Percentiles rank a stretch among this genome's conserved stretches.
Conservation (phyloP, 2,113 vertebrate genomes). For the Polyodon spathula region DNA sequence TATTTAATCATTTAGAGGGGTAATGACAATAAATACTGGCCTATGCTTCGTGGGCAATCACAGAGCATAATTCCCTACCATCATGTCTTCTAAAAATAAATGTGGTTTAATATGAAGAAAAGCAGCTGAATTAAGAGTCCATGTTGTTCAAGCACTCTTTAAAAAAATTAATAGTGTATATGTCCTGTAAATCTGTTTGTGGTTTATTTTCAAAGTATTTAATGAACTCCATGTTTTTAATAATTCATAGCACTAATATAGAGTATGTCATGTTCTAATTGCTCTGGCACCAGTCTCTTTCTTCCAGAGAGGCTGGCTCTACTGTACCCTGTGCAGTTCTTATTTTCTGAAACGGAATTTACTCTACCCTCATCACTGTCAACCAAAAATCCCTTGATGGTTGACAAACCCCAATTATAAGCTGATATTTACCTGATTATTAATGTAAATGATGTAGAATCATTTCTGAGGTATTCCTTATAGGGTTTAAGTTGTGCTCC, state of each 20-base stretch:
- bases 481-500: background rate
- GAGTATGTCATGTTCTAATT: background rate
- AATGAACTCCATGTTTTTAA: too few relatives aligned
- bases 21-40: too few relatives aligned
- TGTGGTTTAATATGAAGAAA: too few relatives aligned
- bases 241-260: too few relatives aligned
- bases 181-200: too few relatives aligned
- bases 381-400: conserved; percentile 2
- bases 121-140: too few relatives aligned
- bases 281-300: background rate
- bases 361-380: conserved; percentile 1
- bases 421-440: conserved; percentile 10
- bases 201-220: too few relatives aligned
- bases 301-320: background rate
- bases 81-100: too few relatives aligned
- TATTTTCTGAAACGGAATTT: background rate
- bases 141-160: too few relatives aligned
- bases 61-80: too few relatives aligned
- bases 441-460: conserved; percentile 10
- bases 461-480: conserved; percentile 3
- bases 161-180: too few relatives aligned
- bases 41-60: too few relatives aligned
- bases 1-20: conserved; percentile 14
- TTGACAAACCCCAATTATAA: background rate
- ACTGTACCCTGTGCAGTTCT: background rate